Conservation (phyloP, 2,888 invertebrate genomes). For the Lasioglossum calceatum region DNA sequence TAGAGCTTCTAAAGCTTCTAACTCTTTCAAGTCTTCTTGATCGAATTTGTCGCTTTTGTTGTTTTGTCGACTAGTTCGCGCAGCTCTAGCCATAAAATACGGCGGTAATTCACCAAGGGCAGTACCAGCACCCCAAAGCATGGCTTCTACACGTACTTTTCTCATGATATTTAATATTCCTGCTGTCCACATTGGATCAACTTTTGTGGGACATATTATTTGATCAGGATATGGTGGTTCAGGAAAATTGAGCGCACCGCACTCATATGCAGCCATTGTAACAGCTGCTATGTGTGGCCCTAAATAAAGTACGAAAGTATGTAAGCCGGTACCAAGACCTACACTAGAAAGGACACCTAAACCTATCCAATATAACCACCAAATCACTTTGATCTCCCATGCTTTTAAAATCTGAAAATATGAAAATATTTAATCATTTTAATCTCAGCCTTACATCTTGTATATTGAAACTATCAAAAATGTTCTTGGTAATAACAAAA, state of each 20-base stretch:
- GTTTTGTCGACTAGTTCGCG: constrained; percentile 86
- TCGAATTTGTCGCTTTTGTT: constrained; percentile 86
- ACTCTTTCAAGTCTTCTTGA: constrained; percentile 90
- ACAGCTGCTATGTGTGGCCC: constrained; percentile 99
- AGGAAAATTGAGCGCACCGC: constrained; percentile 97
- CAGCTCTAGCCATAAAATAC: constrained; percentile 99
- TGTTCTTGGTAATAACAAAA: not conserved
- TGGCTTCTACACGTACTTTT: constrained; percentile 97
- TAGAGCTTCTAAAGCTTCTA: constrained; percentile 89
- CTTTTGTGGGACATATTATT: constrained; percentile 95
- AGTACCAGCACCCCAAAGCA: constrained; percentile 99
- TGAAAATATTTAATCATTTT: constrained; percentile 25
- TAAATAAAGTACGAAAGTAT: constrained; percentile 98
- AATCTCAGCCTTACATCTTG: not conserved
- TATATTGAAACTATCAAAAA: not conserved
- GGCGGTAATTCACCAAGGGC: constrained; percentile 99
- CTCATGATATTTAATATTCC: constrained; percentile 97
- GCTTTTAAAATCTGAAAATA: constrained; percentile 78
- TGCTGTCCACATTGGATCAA: constrained; percentile 88
- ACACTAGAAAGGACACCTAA: constrained; percentile 98
- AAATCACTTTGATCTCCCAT: constrained; percentile 85
- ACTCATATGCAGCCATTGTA: constrained; percentile 99
- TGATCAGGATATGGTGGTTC: constrained; percentile 99
- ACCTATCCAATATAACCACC: constrained; percentile 96
- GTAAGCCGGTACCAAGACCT: constrained; percentile 98